These are phyloP conservation scores for Stigmatopora argus DNA, from an alignment of 2,113 vertebrate species.

Conservation along the genomic window DNA sequence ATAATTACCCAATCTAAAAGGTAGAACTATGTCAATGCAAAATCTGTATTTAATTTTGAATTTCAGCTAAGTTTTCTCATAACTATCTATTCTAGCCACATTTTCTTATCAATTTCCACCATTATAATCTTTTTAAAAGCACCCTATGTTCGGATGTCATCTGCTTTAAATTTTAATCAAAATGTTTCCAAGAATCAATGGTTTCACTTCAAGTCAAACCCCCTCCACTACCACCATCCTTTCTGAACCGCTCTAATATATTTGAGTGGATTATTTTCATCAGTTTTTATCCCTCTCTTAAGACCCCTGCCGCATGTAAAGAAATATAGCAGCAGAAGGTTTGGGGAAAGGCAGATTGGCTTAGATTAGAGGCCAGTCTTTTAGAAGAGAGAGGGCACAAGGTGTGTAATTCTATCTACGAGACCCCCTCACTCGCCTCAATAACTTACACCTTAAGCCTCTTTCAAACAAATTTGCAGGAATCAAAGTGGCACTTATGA, in stretches of 20 bases:
- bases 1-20: too few species aligned
- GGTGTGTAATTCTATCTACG: slow-evolving; percentile 60
- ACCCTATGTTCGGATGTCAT: slow-evolving; percentile 35
- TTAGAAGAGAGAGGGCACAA: slow-evolving; percentile 51
- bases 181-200: slow-evolving; percentile 41
- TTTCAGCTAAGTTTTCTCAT: too few species aligned
- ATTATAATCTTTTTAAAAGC: slow-evolving; percentile 33
- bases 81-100: not conserved
- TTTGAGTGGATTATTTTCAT: slow-evolving; percentile 65
- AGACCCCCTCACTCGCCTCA: slow-evolving; percentile 42
- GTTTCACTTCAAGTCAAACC: slow-evolving; percentile 36
- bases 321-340: slow-evolving; percentile 66
- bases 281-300: slow-evolving; percentile 56
- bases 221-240: not conserved
- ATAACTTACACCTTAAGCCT: slow-evolving; percentile 62
- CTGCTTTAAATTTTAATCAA: slow-evolving; percentile 49
- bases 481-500: slow-evolving; percentile 75
- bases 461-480: slow-evolving; percentile 66
- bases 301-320: slow-evolving; percentile 63
- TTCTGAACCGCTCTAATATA: slow-evolving; percentile 52
- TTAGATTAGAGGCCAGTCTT: slow-evolving; percentile 65
- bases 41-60: too few species aligned
- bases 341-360: slow-evolving; percentile 60
- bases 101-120: slow-evolving; percentile 15
- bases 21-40: too few species aligned